A percentile compares a stretch with the other conserved stretches of the same genome.
phyloP scores from a whole-genome alignment of 2,888 invertebrate genomes.

The Lumbricus terrestris region DNA sequence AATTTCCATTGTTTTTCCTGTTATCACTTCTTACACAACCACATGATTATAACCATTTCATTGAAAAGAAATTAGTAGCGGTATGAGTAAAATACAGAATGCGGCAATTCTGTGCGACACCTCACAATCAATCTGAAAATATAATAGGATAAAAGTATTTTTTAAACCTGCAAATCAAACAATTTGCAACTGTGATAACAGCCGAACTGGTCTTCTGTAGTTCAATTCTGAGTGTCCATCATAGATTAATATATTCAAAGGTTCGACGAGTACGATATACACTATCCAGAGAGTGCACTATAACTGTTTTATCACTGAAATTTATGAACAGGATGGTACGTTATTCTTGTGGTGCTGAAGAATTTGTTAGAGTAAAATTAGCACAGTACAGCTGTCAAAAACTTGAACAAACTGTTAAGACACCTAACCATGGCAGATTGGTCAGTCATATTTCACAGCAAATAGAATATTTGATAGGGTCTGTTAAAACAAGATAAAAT shows the following conservation, averaged over 20 bases:
- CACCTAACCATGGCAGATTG: too few species aligned
- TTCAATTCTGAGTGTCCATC: background rate
- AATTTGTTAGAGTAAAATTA: background rate
- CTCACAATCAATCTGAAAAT: background rate
- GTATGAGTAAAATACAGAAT: background rate
- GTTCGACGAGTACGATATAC: background rate
- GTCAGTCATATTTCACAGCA: too few species aligned
- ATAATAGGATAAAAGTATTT: background rate
- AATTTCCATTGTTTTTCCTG: background rate
- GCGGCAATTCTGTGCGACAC: background rate
- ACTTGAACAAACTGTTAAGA: too few species aligned
- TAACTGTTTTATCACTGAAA: background rate
- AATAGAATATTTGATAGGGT: too few species aligned
- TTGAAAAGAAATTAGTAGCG: slow-evolving; percentile 3
- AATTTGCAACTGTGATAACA: background rate
- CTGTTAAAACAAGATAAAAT: too few species aligned
- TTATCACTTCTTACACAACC: background rate
- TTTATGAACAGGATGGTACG: too few species aligned
- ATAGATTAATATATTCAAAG: background rate
- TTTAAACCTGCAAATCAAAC: background rate
- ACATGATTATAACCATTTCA: slow-evolving; percentile 3
- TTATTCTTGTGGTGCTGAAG: background rate
- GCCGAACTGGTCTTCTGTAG: background rate
- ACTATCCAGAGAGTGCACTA: background rate
- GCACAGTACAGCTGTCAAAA: too few species aligned